Conservation (phyloP, 2,888 invertebrate species). For the Lithophane leautieri region DNA sequence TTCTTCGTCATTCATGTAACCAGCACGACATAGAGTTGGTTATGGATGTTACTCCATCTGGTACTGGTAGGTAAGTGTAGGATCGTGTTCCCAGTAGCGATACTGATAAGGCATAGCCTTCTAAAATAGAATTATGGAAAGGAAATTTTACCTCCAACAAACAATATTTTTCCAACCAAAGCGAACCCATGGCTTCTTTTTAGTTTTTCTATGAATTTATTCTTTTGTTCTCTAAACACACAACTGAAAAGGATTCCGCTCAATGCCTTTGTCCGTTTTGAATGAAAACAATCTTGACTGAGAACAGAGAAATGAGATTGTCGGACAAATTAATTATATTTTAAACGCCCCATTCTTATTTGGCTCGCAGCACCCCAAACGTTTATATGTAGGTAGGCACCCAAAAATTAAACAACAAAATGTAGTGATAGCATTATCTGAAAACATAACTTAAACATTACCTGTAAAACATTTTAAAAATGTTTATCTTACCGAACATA, state of each 20-base stretch:
- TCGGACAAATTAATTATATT: slow-evolving; percentile 41
- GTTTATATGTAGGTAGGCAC: not conserved
- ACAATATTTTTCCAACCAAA: slow-evolving; percentile 16
- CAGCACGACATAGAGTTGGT: not conserved
- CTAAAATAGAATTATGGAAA: slow-evolving; percentile 1
- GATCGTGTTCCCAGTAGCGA: not conserved
- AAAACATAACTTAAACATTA: slow-evolving; percentile 12
- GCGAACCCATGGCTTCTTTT: not conserved
- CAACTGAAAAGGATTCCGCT: slow-evolving; percentile 23
- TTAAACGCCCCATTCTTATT: slow-evolving; percentile 24
- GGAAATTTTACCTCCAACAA: slow-evolving; percentile 5
- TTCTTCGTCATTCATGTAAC: not conserved
- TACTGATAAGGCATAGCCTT: not conserved
- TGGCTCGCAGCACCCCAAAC: not conserved
- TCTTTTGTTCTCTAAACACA: slow-evolving; percentile 25
- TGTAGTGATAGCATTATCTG: slow-evolving; percentile 9
- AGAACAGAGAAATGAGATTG: slow-evolving; percentile 31
- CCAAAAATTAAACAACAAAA: slow-evolving; percentile 10
- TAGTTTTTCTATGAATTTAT: slow-evolving; percentile 26
- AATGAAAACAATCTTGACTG: slow-evolving; percentile 39
- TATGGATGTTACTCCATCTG: not conserved
- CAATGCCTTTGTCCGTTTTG: slow-evolving; percentile 30
- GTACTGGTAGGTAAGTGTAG: not conserved
- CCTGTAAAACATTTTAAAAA: slow-evolving; percentile 28
- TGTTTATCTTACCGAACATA: slow-evolving; percentile 29